Base-by-base conservation (phyloP, 2,888 invertebrate genomes). In the Rotaria magnacalcarata region DNA sequence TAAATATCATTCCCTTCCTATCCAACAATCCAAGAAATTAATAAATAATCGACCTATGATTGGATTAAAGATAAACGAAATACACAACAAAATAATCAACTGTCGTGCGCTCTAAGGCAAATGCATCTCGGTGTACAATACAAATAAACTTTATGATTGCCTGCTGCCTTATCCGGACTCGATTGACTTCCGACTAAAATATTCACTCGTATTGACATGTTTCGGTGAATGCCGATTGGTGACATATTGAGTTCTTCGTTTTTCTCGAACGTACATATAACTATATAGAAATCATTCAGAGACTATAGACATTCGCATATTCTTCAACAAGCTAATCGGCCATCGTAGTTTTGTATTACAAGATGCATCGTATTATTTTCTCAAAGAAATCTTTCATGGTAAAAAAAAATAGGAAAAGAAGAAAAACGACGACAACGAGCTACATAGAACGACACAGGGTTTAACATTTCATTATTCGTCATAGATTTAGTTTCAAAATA, bases 131-230 rank as follows among this genome's bases (percentile, higher is more conserved):
- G 34, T 2, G 27, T 67, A 34, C 34, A 67, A 67, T 67, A 67
- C 14, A 19, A 27, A 2, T 16, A 6, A 34, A 67, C 19, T 34
- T 41, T 67, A 67, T 67, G 67, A 67, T 67, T 34, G 67, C 67
- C 34, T 67, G 67, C 34, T 67, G 67, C 67, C 34, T 67, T 67
- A 67, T 67, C 67, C 67, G 34, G 34, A 19, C 34, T 67, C 34
- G 14, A 67, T 27, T 19, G 67, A 67, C 67, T 67, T 67, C 67
- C 67, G 67, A 67, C 67, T 34, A 27, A 67, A 67, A 67, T 67
- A 67, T 67, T 67, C 34, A 27, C 34, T 67, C 34, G 2, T 67
- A 41, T 67, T 67, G 67, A 67, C 67, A 67, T 67, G 67, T 67
- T 19, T 34, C 19, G 34, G 67, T 5, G 67, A 34, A 34, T 67